Conservation (phyloP, 53 echinoderm and acorn worm species). For the Echinarachnius parma region DNA sequence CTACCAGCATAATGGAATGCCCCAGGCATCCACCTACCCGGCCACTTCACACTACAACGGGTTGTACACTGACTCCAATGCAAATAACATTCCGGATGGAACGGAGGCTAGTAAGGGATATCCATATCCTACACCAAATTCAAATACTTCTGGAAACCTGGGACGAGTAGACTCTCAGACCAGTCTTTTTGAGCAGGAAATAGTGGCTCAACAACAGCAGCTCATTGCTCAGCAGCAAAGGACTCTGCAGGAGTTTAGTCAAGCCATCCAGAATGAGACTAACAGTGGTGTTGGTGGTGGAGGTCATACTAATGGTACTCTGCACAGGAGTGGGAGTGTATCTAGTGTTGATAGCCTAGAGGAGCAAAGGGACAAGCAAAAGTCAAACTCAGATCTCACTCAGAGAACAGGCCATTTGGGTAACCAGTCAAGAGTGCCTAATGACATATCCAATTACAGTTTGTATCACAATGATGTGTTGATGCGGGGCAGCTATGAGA, state of each 20-base stretch:
- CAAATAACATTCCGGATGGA: slow-evolving; percentile 33
- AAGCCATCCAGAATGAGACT: slow-evolving; percentile 67
- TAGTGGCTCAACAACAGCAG: slow-evolving; percentile 75
- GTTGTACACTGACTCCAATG: slow-evolving; percentile 61
- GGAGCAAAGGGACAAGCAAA: slow-evolving; percentile 38
- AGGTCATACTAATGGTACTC: slow-evolving; percentile 25
- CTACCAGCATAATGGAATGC: slow-evolving; percentile 31
- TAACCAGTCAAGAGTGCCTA: not conserved
- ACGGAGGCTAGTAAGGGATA: slow-evolving; percentile 24
- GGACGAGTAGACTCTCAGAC: slow-evolving; percentile 24
- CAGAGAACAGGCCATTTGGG: not conserved
- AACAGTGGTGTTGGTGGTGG: slow-evolving; percentile 2
- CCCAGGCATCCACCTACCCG: slow-evolving; percentile 26
- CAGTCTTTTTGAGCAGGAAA: slow-evolving; percentile 56
- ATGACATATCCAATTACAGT: slow-evolving; percentile 22
- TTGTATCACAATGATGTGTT: slow-evolving; percentile 28
- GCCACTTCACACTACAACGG: slow-evolving; percentile 24
- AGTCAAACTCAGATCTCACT: slow-evolving; percentile 1
- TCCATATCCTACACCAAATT: slow-evolving; percentile 15
- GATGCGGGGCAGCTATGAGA: slow-evolving; percentile 17
- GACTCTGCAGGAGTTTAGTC: slow-evolving; percentile 86
- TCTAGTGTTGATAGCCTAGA: slow-evolving; percentile 92
- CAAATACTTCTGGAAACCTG: slow-evolving; percentile 1
- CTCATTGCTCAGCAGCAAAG: slow-evolving; percentile 81
- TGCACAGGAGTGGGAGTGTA: slow-evolving; percentile 68